Percentiles rank a stretch among this genome's conserved stretches.
phyloP scores from a whole-genome alignment of 2,113 vertebrate species.

The Zosterops japonicus region DNA sequence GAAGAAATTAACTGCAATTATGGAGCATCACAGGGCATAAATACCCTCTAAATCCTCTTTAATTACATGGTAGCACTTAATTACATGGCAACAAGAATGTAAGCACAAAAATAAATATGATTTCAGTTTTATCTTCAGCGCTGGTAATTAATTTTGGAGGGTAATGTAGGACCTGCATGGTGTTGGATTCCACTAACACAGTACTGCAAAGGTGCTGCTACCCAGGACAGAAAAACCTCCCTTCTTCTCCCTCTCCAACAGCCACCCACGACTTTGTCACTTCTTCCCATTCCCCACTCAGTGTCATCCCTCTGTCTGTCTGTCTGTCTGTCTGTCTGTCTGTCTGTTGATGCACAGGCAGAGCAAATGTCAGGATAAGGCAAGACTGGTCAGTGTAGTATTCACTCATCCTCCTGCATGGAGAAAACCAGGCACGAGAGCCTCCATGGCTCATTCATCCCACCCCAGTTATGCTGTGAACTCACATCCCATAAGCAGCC shows the following conservation, averaged over 20 bases:
- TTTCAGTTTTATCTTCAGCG: slow-evolving; percentile 39
- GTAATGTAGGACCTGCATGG: not conserved
- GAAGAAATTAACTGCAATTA: slow-evolving; percentile 48
- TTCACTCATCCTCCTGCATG: not conserved
- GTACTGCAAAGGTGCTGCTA: not conserved
- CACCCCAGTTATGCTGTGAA: not conserved
- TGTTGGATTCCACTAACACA: not conserved
- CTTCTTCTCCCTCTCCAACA: not conserved
- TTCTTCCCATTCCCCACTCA: not conserved
- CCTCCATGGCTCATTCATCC: not conserved
- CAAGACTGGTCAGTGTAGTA: fast-evolving
- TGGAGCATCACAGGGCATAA: not conserved
- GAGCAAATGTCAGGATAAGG: not conserved
- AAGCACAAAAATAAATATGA: slow-evolving; percentile 55
- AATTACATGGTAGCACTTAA: slow-evolving; percentile 48
- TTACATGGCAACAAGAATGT: slow-evolving; percentile 44
- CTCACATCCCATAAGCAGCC: not conserved
- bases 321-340: not conserved
- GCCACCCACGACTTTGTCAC: fast-evolving
- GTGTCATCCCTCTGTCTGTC: not conserved
- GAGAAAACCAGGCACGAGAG: not conserved
- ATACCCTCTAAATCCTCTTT: slow-evolving; percentile 52
- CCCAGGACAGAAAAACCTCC: not conserved
- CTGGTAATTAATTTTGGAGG: slow-evolving; percentile 34
- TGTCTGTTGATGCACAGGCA: not conserved